Conservation (phyloP, 2,113 vertebrate genomes). For the Chlorodrepanis virens region DNA sequence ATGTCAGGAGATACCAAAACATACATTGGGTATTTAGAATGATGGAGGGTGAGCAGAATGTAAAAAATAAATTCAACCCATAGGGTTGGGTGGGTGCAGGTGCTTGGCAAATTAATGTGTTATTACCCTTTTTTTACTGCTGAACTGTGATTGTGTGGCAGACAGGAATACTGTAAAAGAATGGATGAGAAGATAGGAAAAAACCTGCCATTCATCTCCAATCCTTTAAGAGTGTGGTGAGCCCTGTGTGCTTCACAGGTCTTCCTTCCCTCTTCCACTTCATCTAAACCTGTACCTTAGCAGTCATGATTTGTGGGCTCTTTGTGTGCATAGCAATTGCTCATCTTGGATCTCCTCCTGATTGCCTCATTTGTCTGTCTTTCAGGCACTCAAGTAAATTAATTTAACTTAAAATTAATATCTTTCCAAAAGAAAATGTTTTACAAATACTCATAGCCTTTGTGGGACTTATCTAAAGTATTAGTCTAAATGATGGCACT, state of each 20-base stretch:
- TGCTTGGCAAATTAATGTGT: not conserved
- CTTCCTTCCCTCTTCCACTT: not conserved
- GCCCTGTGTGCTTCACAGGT: not conserved
- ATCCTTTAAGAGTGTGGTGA: not conserved
- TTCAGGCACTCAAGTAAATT: not conserved
- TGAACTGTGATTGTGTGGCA: not conserved
- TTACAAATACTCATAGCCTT: not conserved
- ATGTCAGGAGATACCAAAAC: not conserved
- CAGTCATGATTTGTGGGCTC: not conserved
- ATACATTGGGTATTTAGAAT: not conserved
- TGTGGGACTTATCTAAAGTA: not conserved
- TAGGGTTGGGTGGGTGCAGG: not conserved
- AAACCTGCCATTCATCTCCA: fast-evolving
- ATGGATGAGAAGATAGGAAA: not conserved
- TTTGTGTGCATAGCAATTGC: not conserved
- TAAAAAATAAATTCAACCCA: not conserved
- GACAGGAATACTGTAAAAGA: not conserved
- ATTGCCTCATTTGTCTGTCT: not conserved
- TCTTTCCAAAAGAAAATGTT: not conserved
- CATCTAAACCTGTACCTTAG: not conserved
- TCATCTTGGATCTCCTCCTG: not conserved
- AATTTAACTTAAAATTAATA: not conserved
- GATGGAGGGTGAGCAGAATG: not conserved
- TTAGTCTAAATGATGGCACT: not conserved
- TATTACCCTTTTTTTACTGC: not conserved